Base-by-base conservation (phyloP, 2,797 vertebrate species). In the Percopsis omiscomaycus region DNA sequence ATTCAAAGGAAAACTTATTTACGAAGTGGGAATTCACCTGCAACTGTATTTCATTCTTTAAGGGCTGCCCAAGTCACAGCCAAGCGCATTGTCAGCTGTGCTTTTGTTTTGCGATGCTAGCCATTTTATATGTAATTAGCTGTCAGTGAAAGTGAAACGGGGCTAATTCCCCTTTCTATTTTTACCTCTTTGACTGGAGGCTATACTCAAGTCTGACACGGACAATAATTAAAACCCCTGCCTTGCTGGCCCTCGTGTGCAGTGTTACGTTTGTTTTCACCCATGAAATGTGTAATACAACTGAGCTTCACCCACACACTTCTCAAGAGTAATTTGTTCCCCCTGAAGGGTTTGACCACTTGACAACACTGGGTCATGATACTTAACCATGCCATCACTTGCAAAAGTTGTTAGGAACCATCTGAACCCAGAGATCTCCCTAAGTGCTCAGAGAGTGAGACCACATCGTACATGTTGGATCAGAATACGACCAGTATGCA, bases 61-160 rank as follows among this genome's bases (percentile, higher is more conserved):
- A 71, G 70, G 70, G 73, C 61, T 46, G 63, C 72, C 67, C 53
- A 27, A 58, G 70, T 71, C 73, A 46, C 44, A 76, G 78, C 75
- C 67, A 70, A 81, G 80, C 78, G 74, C 69, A 82, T 82, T 84
- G 85, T 86, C 81, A 72, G 73, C 44, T 74, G 22, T 73, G 78
- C 79, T 80, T 86, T 87, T 89, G 80, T 91, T 90, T 88, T 83
- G 82, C 61, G 8, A 69, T 52, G 83, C 83, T 87, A 68, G 82
- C 71, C 83, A 78, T 89, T 89, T 86, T 86, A 85, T 73, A 81
- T 82, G 77, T 92, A 92, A 92, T 92, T 91, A 90, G 86, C 87
- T 89, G 88, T 92, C 90, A 88, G 78, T 81, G 77, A 74, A 73
- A 71, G 75, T 85, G n/a, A n/a, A n/a, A n/a, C n/a, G n/a, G n/a